Evolutionary conservation across 2,113 vertebrate genomes (phyloP), one percentile per base, ranked within the genome.

Genomic region (Pelusios castaneus): DNA sequence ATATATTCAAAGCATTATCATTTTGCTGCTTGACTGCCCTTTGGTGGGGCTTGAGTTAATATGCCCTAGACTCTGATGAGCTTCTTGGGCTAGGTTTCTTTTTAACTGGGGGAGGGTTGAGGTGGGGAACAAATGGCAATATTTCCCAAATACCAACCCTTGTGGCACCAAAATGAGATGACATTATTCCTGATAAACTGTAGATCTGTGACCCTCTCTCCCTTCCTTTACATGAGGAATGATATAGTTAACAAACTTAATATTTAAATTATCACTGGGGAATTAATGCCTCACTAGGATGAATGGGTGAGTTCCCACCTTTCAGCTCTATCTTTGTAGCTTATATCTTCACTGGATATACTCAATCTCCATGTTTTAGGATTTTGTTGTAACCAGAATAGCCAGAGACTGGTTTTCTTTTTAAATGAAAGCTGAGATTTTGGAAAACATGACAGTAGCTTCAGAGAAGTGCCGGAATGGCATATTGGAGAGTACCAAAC

Each of bases 281-380:
- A 4, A 19, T 63, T 83, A 88, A 86, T 70, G 34, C 60, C 14
- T 67, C 22, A 22, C 51, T 76, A 8, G 80, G 80, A 90, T 85
- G 87, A 77, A 85, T 22, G 51, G 31, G 8, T 27, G 1, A 0
- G 16, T 47, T 92, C 63, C 47, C 84, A 90, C 80, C 55, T 52
- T 60, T 81, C n/a, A 67, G 16, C 19, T 92, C 89, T 84, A 47
- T 94, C 89, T 89, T 91, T 87, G 58, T 38, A 81, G 5, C n/a
- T 85, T 29, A 63, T 91, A 67, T 83, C 77, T 83, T 60, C 34
- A 87, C 87, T 89, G 17, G 87, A 78, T 92, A 93, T 17, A 34
- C 82, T 87, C 22, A 12, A 31, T n/a, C 31, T 63, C 31, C 31
- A 73, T 43, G 11, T 25, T 73, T 73, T 82, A 70, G 47, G n/a